These are phyloP conservation scores for Drosophila tripunctata DNA, from an alignment of 2,888 invertebrate genomes.

Conservation along the genomic window DNA sequence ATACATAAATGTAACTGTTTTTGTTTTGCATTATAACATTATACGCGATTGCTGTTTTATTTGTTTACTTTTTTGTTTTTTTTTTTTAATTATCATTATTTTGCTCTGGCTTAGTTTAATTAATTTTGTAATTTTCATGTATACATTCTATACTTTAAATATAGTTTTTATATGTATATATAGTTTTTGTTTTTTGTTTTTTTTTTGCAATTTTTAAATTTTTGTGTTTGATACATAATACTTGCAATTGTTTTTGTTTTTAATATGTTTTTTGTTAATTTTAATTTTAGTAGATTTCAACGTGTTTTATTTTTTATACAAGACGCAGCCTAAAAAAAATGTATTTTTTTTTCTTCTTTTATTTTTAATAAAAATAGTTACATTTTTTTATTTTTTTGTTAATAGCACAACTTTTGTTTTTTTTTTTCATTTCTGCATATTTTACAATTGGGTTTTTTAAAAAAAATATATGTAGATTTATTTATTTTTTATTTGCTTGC, in stretches of 20 bases:
- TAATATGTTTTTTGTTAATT: conserved; percentile 26
- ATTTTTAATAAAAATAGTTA: conserved; percentile 49
- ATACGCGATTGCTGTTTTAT: conserved; percentile 41
- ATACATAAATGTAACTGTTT: conserved; percentile 57
- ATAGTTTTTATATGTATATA: conserved; percentile 24
- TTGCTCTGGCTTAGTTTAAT: conserved; percentile 14
- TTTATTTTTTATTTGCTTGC: conserved; percentile 29
- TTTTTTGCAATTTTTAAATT: conserved; percentile 19
- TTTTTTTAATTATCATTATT: conserved; percentile 24
- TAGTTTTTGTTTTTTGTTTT: conserved; percentile 1
- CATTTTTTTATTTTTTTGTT: conserved; percentile 43
- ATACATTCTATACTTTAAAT: conserved; percentile 28
- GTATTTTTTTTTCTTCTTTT: background rate
- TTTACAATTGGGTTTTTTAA: conserved; percentile 45
- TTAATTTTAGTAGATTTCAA: conserved; percentile 27
- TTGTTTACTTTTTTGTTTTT: conserved; percentile 11
- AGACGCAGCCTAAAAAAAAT: conserved; percentile 25
- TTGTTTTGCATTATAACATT: conserved; percentile 40
- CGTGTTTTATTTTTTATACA: conserved; percentile 35
- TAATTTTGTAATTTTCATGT: conserved; percentile 15
- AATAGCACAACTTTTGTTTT: conserved; percentile 47
- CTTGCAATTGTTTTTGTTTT: conserved; percentile 55
- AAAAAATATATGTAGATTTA: conserved; percentile 32
- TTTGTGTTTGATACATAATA: conserved; percentile 55
- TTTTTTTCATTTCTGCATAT: conserved; percentile 31